Percentiles rank a stretch among this genome's conserved stretches.
phyloP scores from a whole-genome alignment of 2,888 invertebrate species.

The Drosophila hamatofila region DNA sequence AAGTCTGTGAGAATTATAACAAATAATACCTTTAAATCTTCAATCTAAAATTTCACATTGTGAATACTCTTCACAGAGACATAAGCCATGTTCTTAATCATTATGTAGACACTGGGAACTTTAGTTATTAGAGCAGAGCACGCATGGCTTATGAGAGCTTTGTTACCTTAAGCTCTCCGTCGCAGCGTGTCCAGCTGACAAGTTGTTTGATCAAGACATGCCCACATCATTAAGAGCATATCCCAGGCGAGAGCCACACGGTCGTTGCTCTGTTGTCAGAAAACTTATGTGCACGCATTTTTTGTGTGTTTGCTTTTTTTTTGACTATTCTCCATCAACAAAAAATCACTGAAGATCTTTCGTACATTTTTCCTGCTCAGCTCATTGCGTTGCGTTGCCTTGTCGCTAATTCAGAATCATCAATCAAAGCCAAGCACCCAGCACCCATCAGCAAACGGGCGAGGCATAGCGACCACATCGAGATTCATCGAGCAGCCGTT shows the following conservation, averaged over 20 bases:
- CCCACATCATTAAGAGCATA: constrained; percentile 59
- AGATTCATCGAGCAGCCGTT: constrained; percentile 32
- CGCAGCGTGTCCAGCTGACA: constrained; percentile 56
- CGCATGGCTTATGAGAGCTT: constrained; percentile 34
- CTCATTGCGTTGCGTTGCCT: constrained; percentile 38
- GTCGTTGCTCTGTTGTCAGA: constrained; percentile 58
- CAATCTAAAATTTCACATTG: background rate
- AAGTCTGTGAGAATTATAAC: background rate
- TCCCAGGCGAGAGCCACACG: constrained; percentile 16
- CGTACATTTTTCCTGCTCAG: constrained; percentile 60
- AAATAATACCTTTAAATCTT: background rate
- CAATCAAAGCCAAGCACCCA: constrained; percentile 66
- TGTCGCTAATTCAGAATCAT: constrained; percentile 78
- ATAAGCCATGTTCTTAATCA: constrained; percentile 12
- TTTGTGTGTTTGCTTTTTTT: background rate
- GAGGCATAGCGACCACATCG: constrained; percentile 29
- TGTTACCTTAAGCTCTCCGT: constrained; percentile 25
- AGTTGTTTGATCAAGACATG: constrained; percentile 63
- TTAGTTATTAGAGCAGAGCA: constrained; percentile 10
- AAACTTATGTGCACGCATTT: constrained; percentile 67
- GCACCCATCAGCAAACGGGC: constrained; percentile 26
- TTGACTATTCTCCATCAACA: constrained; percentile 7
- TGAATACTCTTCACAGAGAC: background rate
- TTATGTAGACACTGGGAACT: constrained; percentile 1
- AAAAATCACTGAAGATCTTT: constrained; percentile 47